Evolutionary conservation across 2,888 invertebrate species (phyloP), one percentile per base, ranked within the genome.

Genomic region (Lasioglossum oenotherae): DNA sequence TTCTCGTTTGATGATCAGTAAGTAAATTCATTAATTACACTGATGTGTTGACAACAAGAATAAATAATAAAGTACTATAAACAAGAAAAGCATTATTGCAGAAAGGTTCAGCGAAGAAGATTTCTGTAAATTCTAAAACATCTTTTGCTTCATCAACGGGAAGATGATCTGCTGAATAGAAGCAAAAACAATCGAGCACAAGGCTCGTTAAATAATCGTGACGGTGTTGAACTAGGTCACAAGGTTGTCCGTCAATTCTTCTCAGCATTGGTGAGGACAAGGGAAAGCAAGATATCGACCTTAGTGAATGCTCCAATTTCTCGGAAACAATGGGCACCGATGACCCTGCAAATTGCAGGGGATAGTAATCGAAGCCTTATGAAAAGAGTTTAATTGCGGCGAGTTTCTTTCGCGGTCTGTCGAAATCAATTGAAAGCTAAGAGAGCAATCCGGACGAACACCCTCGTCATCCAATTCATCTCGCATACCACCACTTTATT

Each of bases 241-340:
- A 64, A 73, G 64, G 74, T 77, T 80, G 64, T 75, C 85, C 78
- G 80, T 71, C 75, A 72, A 87, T 53, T 80, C 74, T 75, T 69
- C 73, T 80, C 83, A 31, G 46, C 60, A 78, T 77, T 60, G 60
- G 19, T 23, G 57, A 71, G 41, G 49, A 49, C 46, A 31, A 75
- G 14, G 23, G 27, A 31, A 71, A 72, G 49, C 31, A 75, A 72
- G 44, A 67, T 76, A 85, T 79, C 80, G 78, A 80, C 78, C 71
- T 74, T 86, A 72, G 79, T 16, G 77, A 80, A 72, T 60, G 49
- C 73, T 81, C 64, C 82, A 83, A 83, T 89, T 87, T 87, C 78
- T 35, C 44, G 19, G 60, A 69, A 67, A 82, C 81, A 82, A 80
- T 69, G 57, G 67, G 23, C 78, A 41, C 60, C 67, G 44, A 76